Conservation (phyloP, 1,140 invertebrate genomes). For the Drosophila nasuta region DNA sequence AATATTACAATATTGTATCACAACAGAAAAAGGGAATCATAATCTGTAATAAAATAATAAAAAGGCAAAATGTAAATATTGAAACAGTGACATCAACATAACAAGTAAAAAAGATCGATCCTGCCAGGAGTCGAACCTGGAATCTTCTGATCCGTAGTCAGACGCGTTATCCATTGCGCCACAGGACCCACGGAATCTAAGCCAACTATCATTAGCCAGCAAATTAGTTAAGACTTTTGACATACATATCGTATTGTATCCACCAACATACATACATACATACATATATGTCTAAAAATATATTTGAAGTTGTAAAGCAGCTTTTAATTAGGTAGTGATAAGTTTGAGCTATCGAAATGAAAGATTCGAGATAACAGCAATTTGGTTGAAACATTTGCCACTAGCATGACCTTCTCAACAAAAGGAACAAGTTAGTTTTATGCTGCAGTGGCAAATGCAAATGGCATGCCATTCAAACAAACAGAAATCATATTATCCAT, state of each 20-base stretch:
- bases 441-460: slow-evolving; percentile 51
- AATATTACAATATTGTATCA: too few relatives aligned
- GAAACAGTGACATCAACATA: background rate
- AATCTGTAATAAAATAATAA: too few relatives aligned
- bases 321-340: background rate
- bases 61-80: too few relatives aligned
- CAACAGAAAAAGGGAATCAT: too few relatives aligned
- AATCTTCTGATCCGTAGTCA: slow-evolving; percentile 91
- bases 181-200: slow-evolving; percentile 86
- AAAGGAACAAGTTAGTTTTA: slow-evolving; percentile 46
- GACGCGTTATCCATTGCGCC: slow-evolving; percentile 91
- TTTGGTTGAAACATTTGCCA: background rate
- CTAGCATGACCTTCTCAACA: slow-evolving; percentile 39
- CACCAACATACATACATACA: too few relatives aligned
- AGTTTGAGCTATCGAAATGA: background rate
- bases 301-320: background rate
- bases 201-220: background rate
- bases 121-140: slow-evolving; percentile 90
- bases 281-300: too few relatives aligned
- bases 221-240: background rate
- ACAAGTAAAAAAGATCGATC: slow-evolving; percentile 83
- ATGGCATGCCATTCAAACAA: slow-evolving; percentile 58
- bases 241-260: too few relatives aligned
- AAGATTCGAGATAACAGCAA: too few relatives aligned
- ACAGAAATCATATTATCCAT: slow-evolving; percentile 74